Conservation (phyloP, 1,140 invertebrate genomes). For the Dinothrombium tinctorium region DNA sequence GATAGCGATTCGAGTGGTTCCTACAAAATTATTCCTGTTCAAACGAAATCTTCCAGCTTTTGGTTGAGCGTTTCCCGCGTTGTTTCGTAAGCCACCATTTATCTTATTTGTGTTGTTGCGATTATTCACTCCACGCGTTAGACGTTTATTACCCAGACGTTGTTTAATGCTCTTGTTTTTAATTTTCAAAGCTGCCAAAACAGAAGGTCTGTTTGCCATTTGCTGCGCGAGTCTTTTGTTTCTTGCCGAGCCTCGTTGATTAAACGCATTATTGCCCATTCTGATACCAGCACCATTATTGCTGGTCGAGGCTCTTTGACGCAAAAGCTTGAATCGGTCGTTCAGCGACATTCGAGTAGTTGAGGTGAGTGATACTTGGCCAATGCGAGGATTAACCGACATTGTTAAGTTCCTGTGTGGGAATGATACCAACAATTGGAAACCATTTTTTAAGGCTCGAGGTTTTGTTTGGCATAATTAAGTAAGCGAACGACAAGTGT, state of each 20-base stretch:
- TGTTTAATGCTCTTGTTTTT: slow-evolving; percentile 16
- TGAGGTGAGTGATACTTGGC: neutral
- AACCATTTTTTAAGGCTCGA: too few relatives aligned
- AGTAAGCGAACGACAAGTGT: too few relatives aligned
- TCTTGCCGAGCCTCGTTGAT: slow-evolving; percentile 20
- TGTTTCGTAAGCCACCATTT: neutral
- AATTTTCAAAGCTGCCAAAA: slow-evolving; percentile 23
- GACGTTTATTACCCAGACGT: neutral
- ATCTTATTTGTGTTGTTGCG: neutral
- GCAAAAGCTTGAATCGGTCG: slow-evolving; percentile 11
- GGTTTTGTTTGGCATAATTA: too few relatives aligned
- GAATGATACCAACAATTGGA: too few relatives aligned
- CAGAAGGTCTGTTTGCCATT: slow-evolving; percentile 27
- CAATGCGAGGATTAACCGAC: too few relatives aligned
- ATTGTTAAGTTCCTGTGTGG: too few relatives aligned
- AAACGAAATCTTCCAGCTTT: neutral
- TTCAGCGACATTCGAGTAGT: slow-evolving; percentile 12
- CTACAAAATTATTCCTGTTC: neutral
- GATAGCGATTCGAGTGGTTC: neutral
- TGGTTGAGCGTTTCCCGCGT: neutral
- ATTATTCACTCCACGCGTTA: neutral
- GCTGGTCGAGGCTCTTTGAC: neutral
- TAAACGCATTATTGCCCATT: slow-evolving; percentile 1
- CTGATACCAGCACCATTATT: slow-evolving; percentile 14
- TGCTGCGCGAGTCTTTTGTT: slow-evolving; percentile 27